These are phyloP conservation scores for Eurytoma adleriae DNA, from an alignment of 2,888 invertebrate species.

Conservation along the genomic window DNA sequence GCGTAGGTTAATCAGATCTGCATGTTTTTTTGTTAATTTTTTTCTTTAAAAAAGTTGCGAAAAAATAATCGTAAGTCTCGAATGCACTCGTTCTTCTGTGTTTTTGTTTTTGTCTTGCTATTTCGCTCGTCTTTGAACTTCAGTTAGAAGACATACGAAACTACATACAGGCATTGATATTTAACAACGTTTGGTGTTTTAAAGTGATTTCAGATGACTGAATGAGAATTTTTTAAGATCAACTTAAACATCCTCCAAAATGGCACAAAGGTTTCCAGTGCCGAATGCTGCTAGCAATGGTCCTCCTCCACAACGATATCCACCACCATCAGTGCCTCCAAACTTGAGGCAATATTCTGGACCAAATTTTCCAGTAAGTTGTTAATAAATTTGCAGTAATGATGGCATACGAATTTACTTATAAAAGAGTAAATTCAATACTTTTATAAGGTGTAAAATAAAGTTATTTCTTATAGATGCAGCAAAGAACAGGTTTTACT, in stretches of 20 bases:
- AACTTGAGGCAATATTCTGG: conserved; percentile 82
- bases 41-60: neutral
- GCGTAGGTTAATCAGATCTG: conserved; percentile 19
- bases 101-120: too few relatives aligned
- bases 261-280: conserved; percentile 80
- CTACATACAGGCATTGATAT: neutral
- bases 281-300: conserved; percentile 78
- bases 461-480: conserved; percentile 68
- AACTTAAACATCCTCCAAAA: conserved; percentile 60
- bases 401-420: neutral
- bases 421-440: neutral
- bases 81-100: too few relatives aligned
- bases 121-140: too few relatives aligned
- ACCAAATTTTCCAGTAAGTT: conserved; percentile 86
- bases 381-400: neutral
- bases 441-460: conserved; percentile 6
- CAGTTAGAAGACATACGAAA: too few relatives aligned
- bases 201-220: conserved; percentile 40
- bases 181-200: conserved; percentile 1
- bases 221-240: neutral
- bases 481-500: conserved; percentile 84
- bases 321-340: conserved; percentile 80
- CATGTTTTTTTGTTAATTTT: neutral
- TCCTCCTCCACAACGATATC: conserved; percentile 79
- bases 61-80: too few relatives aligned